A percentile compares a stretch with the other conserved stretches of the same genome.
Evolutionary conservation across 53 echinoderm and acorn worm genomes (phyloP).

Genomic region (Temnopleurus reevesii): DNA sequence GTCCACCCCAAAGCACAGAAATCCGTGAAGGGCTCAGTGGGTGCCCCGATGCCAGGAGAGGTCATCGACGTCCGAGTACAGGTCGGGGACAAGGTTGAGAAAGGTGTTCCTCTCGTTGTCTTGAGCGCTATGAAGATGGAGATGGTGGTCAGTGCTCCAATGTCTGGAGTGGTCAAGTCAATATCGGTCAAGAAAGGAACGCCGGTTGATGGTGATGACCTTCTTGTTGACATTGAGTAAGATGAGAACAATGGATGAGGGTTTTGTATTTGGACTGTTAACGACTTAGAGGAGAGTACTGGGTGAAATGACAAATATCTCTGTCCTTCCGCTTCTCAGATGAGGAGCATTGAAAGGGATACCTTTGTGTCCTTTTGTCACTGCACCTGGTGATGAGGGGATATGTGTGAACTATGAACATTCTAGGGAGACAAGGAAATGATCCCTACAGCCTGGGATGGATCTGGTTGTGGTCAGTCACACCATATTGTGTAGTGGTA

Average conservation of each 20-base stretch:
- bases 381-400: neutral
- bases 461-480: no score
- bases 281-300: neutral
- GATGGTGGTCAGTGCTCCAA: constrained; percentile 92
- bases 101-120: constrained; percentile 84
- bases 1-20: constrained; percentile 86
- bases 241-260: neutral
- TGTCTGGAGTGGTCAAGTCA: constrained; percentile 76
- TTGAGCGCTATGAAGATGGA: constrained; percentile 99
- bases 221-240: constrained; percentile 85
- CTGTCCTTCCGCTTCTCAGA: neutral
- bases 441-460: no score
- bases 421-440: neutral
- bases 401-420: neutral
- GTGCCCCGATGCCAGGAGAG: constrained; percentile 95
- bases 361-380: no score
- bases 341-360: no score
- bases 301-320: neutral
- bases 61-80: constrained; percentile 89
- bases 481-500: no score
- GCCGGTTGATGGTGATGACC: constrained; percentile 83
- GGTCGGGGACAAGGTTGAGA: constrained; percentile 79
- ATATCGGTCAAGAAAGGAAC: constrained; percentile 75
- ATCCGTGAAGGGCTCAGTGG: constrained; percentile 89
- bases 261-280: neutral